Conservation (phyloP, 2,797 vertebrate species). For the Gallinago stenura region DNA sequence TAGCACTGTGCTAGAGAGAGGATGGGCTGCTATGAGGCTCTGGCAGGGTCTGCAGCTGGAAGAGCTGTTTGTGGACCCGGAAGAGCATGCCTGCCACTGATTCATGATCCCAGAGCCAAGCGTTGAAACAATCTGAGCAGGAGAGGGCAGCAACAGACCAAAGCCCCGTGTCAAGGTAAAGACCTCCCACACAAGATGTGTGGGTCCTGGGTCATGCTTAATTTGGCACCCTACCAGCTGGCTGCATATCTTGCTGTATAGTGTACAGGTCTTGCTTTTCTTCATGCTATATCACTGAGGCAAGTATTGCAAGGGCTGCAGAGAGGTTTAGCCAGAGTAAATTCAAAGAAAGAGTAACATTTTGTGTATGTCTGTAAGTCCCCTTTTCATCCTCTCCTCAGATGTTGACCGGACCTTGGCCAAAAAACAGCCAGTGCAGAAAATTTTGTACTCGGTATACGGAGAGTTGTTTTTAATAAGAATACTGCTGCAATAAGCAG, state of each 20-base stretch:
- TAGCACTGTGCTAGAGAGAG: neutral
- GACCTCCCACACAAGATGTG: neutral
- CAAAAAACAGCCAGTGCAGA: neutral
- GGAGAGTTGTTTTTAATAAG: neutral
- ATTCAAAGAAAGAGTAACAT: neutral
- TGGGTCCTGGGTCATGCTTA: neutral
- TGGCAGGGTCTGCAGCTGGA: neutral
- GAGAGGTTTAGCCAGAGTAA: neutral
- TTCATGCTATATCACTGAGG: neutral
- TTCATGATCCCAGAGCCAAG: neutral
- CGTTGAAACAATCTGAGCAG: neutral
- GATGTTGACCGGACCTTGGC: neutral
- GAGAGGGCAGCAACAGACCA: conserved; percentile 38
- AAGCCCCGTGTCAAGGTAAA: neutral
- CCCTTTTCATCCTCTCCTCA: neutral
- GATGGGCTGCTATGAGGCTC: neutral
- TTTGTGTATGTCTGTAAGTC: rapidly evolving
- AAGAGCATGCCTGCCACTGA: neutral
- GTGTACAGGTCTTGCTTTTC: neutral
- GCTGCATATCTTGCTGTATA: neutral
- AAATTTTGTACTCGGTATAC: neutral
- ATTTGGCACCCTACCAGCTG: neutral
- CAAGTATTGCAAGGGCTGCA: neutral
- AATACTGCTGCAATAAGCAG: neutral
- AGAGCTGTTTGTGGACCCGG: neutral